These are phyloP conservation scores for Penaeus monodon DNA, from an alignment of 2,888 invertebrate species.

Conservation along the genomic window DNA sequence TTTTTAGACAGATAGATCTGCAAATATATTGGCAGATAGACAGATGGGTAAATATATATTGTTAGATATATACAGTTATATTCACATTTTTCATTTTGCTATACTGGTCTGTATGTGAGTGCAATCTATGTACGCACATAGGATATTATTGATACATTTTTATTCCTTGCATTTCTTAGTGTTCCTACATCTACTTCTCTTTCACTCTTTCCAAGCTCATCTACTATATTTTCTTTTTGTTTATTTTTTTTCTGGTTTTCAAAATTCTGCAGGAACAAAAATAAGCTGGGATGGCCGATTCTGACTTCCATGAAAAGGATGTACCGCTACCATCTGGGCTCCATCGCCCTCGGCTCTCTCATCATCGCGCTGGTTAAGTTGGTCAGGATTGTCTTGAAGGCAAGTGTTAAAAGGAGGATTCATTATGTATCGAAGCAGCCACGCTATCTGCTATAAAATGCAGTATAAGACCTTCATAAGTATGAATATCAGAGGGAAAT, in stretches of 20 bases:
- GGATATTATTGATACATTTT: too few relatives aligned
- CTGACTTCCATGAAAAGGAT: constrained; percentile 72
- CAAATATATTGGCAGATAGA: too few relatives aligned
- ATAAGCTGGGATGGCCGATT: constrained; percentile 70
- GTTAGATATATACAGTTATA: too few relatives aligned
- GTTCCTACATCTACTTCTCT: too few relatives aligned
- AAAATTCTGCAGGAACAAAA: constrained; percentile 63
- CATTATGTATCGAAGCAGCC: constrained; percentile 58
- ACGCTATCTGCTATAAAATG: background rate
- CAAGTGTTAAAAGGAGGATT: constrained; percentile 64
- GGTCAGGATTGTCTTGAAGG: constrained; percentile 84
- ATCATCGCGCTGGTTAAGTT: constrained; percentile 80
- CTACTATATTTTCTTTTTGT: background rate
- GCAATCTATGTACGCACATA: too few relatives aligned
- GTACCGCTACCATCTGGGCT: constrained; percentile 80
- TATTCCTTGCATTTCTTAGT: too few relatives aligned
- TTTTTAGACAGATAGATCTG: too few relatives aligned
- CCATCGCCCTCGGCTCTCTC: constrained; percentile 82
- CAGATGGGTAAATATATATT: too few relatives aligned
- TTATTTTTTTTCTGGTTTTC: background rate
- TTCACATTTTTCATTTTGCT: too few relatives aligned
- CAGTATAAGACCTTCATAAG: background rate
- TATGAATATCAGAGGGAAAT: background rate
- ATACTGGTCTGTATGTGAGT: too few relatives aligned
- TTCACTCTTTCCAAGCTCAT: too few relatives aligned